phyloP scores from a whole-genome alignment of 2,113 vertebrate species.

The Alexandromys fortis region DNA sequence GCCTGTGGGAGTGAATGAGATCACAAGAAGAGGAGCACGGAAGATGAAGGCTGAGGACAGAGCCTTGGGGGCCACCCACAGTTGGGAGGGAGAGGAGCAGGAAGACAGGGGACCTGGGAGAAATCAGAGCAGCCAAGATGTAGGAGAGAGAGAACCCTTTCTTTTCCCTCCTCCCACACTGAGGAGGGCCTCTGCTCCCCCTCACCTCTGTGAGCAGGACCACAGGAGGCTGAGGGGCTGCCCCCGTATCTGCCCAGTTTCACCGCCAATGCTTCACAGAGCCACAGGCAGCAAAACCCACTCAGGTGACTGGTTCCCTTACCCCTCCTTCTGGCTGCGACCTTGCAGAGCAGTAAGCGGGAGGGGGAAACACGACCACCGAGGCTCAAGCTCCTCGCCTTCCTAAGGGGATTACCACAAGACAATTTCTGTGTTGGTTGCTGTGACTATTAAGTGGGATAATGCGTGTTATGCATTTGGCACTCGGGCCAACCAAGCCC shows the following conservation, averaged over 20 bases:
- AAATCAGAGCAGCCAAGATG: neutral
- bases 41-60: neutral
- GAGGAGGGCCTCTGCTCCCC: neutral
- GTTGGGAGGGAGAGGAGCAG: neutral
- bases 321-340: neutral
- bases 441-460: constrained; percentile 19
- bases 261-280: neutral
- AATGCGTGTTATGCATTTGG: constrained; percentile 39
- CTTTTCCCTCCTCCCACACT: neutral
- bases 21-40: constrained; percentile 13
- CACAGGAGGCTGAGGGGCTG: neutral
- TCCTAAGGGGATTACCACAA: neutral
- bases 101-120: neutral
- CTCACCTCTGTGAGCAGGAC: neutral
- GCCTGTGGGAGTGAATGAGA: constrained; percentile 25
- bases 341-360: neutral
- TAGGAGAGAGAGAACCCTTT: neutral
- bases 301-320: too few species aligned
- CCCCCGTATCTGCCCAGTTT: neutral
- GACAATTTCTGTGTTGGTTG: neutral
- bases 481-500: constrained; percentile 41
- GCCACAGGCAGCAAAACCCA: neutral
- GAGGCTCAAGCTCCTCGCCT: neutral
- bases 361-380: neutral
- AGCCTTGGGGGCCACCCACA: neutral